These are phyloP conservation scores for Drosophila vallismaia DNA, from an alignment of 2,888 invertebrate genomes.

Conservation along the genomic window DNA sequence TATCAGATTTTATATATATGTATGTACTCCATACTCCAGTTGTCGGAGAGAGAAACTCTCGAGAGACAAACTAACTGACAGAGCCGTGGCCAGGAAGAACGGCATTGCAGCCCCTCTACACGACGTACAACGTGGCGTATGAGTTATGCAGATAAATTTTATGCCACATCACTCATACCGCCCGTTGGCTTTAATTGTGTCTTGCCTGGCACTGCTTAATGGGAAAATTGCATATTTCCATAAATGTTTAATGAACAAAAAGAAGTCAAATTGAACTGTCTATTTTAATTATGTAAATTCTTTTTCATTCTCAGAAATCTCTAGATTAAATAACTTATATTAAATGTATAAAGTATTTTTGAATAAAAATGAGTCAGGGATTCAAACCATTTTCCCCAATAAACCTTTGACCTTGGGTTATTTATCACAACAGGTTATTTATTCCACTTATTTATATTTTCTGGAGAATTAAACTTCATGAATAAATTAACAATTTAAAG, in stretches of 20 bases:
- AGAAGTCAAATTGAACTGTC: too few relatives aligned
- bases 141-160: conserved; percentile 67
- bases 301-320: too few relatives aligned
- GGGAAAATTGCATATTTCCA: background rate
- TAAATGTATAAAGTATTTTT: too few relatives aligned
- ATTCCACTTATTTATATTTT: too few relatives aligned
- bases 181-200: conserved; percentile 59
- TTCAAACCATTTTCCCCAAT: too few relatives aligned
- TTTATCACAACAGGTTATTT: too few relatives aligned
- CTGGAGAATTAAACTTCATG: too few relatives aligned
- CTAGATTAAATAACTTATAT: too few relatives aligned
- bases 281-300: too few relatives aligned
- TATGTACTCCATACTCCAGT: background rate
- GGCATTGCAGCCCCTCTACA: conserved; percentile 46
- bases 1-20: conserved; percentile 17
- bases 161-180: conserved; percentile 65
- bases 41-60: conserved; percentile 13
- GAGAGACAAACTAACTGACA: conserved; percentile 20
- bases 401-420: too few relatives aligned
- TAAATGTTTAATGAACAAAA: background rate
- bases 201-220: conserved; percentile 26
- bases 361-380: too few relatives aligned
- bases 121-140: conserved; percentile 64
- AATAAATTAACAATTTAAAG: too few relatives aligned
- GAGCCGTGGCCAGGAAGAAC: conserved; percentile 14